Base-by-base conservation (phyloP, 2,888 invertebrate genomes). In the Blomia tropicalis region DNA sequence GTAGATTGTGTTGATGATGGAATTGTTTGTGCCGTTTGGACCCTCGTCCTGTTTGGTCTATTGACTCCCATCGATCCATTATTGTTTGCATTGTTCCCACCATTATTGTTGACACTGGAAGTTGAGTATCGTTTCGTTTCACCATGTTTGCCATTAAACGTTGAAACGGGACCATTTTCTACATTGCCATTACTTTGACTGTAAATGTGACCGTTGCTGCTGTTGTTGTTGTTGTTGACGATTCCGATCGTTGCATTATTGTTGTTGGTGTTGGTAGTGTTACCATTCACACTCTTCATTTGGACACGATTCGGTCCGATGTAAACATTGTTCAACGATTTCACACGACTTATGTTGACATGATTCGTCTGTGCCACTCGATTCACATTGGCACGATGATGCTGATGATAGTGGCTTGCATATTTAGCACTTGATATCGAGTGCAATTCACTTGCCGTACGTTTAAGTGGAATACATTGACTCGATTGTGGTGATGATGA, bases 1-100 rank as follows among this genome's bases (percentile, higher is more conserved):
- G n/a, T n/a, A n/a, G n/a, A n/a, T n/a, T n/a, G n/a, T 47, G 47
- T 47, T 25, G 47, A n/a, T 7, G n/a, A 47, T 25, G 47, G 47
- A n/a, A 17, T 2, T 51, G 27, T 2, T 51, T 2, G 7, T 19
- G 22, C 2, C 47, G 47, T 19, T 23, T 23, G 19, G 19, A 19
- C 47, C 17, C 47, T 36, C 36, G 36, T 11, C 36, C 36, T 47
- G 22, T 23, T 23, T 14, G 19, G 17, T 47, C 22, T 47, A 17
- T 19, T 19, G 47, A 47, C 22, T 47, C 41, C 19, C 19, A 19
- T n/a, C 2, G 41, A 41, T 41, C 41, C 41, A n/a, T n/a, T n/a
- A n/a, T n/a, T n/a, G n/a, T 36, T 36, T 36, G 36, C 36, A 36
- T 36, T 36, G 36, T 36, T 36, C 17, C 7, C 36, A 11, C 7